These are phyloP conservation scores for Cichladusa arquata DNA, from an alignment of 2,113 vertebrate species.

Conservation along the genomic window DNA sequence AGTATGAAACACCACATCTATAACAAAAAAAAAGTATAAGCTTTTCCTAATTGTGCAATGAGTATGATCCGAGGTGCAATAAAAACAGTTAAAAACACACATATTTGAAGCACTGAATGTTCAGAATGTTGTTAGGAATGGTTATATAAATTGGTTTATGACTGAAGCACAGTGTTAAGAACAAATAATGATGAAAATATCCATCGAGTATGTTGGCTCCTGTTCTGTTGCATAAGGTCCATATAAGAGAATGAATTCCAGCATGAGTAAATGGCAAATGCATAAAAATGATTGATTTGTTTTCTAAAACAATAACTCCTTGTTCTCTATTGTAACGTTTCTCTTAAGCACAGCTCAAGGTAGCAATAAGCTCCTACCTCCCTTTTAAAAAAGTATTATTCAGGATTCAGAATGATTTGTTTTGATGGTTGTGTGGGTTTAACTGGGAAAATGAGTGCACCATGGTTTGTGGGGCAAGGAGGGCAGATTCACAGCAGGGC, in stretches of 20 bases:
- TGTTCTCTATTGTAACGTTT: not conserved
- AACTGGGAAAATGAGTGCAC: not conserved
- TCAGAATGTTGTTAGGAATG: not conserved
- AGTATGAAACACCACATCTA: not conserved
- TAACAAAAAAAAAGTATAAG: not conserved
- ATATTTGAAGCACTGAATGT: not conserved
- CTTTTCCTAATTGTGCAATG: not conserved
- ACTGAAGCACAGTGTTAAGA: not conserved
- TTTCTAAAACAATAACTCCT: not conserved
- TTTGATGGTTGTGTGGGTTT: not conserved
- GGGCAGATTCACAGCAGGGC: not conserved
- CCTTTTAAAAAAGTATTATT: not conserved
- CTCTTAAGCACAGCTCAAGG: not conserved
- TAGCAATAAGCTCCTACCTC: not conserved
- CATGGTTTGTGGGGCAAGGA: accelerated
- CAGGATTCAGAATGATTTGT: not conserved
- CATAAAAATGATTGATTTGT: not conserved
- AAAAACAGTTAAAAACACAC: not conserved
- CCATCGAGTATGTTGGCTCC: not conserved
- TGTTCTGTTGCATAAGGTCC: not conserved
- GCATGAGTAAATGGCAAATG: not conserved
- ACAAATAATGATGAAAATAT: not conserved
- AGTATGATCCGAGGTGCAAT: not conserved
- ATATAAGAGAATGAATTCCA: not conserved
- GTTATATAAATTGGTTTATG: not conserved